Conservation (phyloP, 2,113 vertebrate genomes). For the Athene cunicularia region DNA sequence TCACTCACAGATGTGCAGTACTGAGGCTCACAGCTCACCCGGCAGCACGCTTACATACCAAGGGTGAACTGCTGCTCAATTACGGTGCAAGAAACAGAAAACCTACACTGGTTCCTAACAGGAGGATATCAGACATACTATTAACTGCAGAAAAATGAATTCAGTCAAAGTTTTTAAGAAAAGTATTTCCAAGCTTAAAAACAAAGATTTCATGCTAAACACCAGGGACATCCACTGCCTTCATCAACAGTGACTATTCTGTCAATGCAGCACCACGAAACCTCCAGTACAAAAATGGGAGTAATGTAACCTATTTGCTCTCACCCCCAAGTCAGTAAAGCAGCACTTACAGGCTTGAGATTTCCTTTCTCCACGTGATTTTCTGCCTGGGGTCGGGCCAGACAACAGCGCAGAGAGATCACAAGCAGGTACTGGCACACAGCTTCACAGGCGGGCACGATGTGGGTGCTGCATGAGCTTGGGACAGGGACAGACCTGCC, state of each 20-base stretch:
- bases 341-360: not conserved
- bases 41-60: not conserved
- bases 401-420: not conserved
- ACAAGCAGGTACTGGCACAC: not conserved
- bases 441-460: accelerated
- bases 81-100: not conserved
- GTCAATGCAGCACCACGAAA: not conserved
- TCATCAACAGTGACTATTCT: accelerated
- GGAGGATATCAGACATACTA: not conserved
- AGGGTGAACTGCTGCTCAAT: not conserved
- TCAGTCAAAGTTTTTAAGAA: not conserved
- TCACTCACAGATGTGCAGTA: not conserved
- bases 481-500: not conserved
- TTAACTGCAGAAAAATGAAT: not conserved
- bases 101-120: not conserved
- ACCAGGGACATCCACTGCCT: not conserved
- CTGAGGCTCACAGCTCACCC: not conserved
- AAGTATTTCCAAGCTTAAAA: not conserved
- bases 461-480: accelerated
- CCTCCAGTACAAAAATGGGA: not conserved
- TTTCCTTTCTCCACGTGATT: not conserved
- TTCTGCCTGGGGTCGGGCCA: not conserved
- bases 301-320: not conserved
- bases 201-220: not conserved
- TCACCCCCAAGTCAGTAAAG: accelerated